phyloP scores from a whole-genome alignment of 2,797 vertebrate species.

The Martes flavigula region DNA sequence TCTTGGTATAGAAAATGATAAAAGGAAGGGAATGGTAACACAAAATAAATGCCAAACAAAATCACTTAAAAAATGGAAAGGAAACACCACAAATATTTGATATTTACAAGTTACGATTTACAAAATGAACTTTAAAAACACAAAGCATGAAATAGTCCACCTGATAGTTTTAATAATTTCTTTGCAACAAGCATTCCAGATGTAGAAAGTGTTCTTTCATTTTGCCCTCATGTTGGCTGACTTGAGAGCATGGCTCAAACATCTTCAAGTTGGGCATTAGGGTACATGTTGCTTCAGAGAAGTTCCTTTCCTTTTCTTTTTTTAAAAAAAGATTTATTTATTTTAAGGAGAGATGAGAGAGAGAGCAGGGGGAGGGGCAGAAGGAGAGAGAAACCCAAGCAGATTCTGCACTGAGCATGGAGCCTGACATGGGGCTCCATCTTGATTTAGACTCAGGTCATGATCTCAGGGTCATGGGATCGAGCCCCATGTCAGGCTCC shows the following conservation, averaged over 20 bases:
- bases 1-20: not conserved
- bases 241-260: not conserved
- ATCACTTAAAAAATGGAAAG: not conserved
- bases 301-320: not conserved
- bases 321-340: not conserved
- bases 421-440: no score
- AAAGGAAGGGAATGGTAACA: not conserved
- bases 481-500: no score
- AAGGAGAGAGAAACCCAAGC: not conserved
- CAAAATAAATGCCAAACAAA: not conserved
- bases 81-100: not conserved
- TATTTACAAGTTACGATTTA: constrained; percentile 8
- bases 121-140: constrained; percentile 7
- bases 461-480: no score
- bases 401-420: no score
- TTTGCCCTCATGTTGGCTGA: not conserved
- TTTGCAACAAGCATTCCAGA: not conserved
- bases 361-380: not conserved
- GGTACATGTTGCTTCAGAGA: not conserved
- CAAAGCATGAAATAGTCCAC: not conserved
- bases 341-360: not conserved
- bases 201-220: not conserved
- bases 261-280: not conserved
- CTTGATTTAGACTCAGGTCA: no score
- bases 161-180: not conserved